These are phyloP conservation scores for Drepana falcataria DNA, from an alignment of 2,888 invertebrate species.

Conservation along the genomic window DNA sequence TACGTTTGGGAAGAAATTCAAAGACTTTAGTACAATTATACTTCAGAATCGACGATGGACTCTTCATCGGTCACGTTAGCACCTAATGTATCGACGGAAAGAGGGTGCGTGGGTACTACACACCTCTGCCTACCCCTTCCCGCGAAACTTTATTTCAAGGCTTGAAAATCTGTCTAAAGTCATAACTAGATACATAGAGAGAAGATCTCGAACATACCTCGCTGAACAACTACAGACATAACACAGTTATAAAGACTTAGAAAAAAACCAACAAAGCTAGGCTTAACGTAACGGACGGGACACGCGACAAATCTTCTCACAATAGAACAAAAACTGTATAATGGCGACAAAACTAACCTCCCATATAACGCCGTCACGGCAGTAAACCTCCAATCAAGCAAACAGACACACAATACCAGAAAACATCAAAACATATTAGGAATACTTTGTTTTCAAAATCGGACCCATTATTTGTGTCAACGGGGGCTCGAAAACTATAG, in stretches of 20 bases:
- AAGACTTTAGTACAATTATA: too few species aligned
- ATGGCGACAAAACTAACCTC: slow-evolving; percentile 35
- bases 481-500: slow-evolving; percentile 55
- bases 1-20: too few species aligned
- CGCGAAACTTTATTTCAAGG: too few species aligned
- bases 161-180: too few species aligned
- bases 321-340: slow-evolving; percentile 43
- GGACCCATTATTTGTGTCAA: slow-evolving; percentile 54
- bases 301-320: slow-evolving; percentile 42
- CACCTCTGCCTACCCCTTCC: too few species aligned
- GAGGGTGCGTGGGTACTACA: too few species aligned
- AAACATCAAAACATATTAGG: slow-evolving; percentile 77
- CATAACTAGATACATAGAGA: not conserved
- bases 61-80: too few species aligned
- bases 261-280: slow-evolving; percentile 16
- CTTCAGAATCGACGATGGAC: too few species aligned
- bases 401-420: slow-evolving; percentile 52
- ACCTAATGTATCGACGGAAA: too few species aligned
- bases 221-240: not conserved
- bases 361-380: slow-evolving; percentile 42
- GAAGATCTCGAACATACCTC: not conserved
- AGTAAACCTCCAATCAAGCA: slow-evolving; percentile 56
- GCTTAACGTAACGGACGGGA: slow-evolving; percentile 47
- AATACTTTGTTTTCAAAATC: slow-evolving; percentile 65
- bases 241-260: slow-evolving; percentile 1